Conservation (phyloP, 2,888 invertebrate species). For the Chloromyia formosa region DNA sequence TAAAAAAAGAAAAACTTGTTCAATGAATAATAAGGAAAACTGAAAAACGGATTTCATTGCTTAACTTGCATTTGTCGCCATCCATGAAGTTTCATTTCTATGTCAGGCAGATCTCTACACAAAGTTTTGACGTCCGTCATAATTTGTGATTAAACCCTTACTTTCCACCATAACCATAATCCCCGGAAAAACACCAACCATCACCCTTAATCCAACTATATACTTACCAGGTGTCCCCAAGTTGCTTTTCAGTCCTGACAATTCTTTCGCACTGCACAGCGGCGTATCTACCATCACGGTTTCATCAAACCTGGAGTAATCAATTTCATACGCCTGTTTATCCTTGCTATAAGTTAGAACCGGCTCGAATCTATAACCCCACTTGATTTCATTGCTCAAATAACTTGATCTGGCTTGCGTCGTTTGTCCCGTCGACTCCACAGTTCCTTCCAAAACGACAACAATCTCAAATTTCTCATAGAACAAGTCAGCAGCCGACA, state of each 20-base stretch:
- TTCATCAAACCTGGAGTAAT: conserved; percentile 87
- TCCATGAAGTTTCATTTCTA: too few species aligned
- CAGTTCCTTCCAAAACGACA: conserved; percentile 87
- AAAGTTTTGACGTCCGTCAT: too few species aligned
- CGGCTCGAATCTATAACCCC: conserved; percentile 87
- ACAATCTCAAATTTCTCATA: conserved; percentile 88
- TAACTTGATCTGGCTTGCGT: conserved; percentile 86
- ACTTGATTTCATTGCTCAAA: conserved; percentile 77
- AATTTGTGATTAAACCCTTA: too few species aligned
- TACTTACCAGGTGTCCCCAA: conserved; percentile 59
- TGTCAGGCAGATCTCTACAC: too few species aligned
- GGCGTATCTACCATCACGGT: conserved; percentile 87
- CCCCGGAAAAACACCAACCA: too few species aligned
- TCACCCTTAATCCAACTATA: background rate
- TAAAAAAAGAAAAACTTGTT: too few species aligned
- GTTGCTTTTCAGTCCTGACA: conserved; percentile 61
- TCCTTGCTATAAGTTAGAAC: conserved; percentile 79
- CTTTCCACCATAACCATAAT: too few species aligned
- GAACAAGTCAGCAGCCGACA: conserved; percentile 86
- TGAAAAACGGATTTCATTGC: too few species aligned
- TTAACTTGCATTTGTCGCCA: too few species aligned
- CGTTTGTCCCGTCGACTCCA: conserved; percentile 87
- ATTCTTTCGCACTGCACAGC: conserved; percentile 80
- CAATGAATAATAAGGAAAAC: too few species aligned
- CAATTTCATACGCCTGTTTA: conserved; percentile 79